Evolutionary conservation across 2,797 vertebrate genomes (phyloP), one percentile per base, ranked within the genome.

Genomic region (Coregonus suidteri): DNA sequence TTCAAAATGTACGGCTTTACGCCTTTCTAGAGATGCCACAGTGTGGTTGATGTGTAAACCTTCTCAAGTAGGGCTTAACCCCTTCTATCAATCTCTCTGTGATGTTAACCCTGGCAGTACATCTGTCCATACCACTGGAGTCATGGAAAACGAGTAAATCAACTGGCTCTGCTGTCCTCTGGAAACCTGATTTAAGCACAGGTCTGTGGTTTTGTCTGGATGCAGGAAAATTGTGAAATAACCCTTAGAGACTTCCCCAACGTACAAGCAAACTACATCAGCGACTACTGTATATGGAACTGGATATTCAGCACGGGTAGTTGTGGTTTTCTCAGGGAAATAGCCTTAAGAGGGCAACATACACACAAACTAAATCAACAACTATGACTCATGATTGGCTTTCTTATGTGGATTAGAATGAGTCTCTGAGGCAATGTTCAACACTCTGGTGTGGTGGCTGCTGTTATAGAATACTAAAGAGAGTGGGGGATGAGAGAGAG

Each of bases 21-120:
- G 71, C 83, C 82, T 59, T 20, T 59, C 56, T 59, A n/a, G 56
- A 85, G 78, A 0, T 75, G 78, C 77, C 31, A 14, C 30, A 66
- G 11, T 47, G 59, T 71, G 30, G 83, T 67, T 88, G 81, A 88
- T 84, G 78, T 81, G 89, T 88, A 75, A 84, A 84, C 81, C 83
- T 78, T 83, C 84, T 77, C 83, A 71, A 18, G 70, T 51, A 71
- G 77, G 37, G 76, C 73, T 77, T 59, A 1, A 65, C 25, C 67
- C 75, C 75, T 77, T 72, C 73, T 83, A 83, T 84, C 83, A 86
- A 83, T 84, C 41, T 47, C 53, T 18, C 53, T 56, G 16, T 56
- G 52, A 53, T 53, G 53, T 56, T 56, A 67, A 25, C 67, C 75
- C 75, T 78, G 41, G 72, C 73, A 84, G 82, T 84, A 83, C 86